Evolutionary conservation across 2,888 invertebrate genomes (phyloP), one percentile per base, ranked within the genome.

Genomic region (Sarcophaga subvicina): DNA sequence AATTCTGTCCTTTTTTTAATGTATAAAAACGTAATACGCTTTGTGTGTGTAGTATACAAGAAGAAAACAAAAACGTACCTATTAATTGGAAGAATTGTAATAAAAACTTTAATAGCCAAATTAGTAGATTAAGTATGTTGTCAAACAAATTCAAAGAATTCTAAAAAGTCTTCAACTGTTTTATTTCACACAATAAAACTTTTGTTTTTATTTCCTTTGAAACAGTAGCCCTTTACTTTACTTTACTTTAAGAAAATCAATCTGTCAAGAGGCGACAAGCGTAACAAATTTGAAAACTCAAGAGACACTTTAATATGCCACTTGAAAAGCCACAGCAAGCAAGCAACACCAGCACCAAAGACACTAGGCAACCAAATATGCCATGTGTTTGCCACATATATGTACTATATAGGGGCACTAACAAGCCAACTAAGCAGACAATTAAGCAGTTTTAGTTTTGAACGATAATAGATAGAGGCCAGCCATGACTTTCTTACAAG

Each of bases 241-340:
- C 66, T 66, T 17, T 17, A 47, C 49, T 25, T 54, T 17, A 17
- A 12, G 17, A 14, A 54, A 54, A 54, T 54, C 54, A 54, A 54
- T 14, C 11, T 63, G 45, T 75, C 17, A 12, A 12, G 47, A 85
- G 77, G 60, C 81, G 75, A 70, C 78, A 71, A 66, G 73, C 70
- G 20, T 37, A 66, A 71, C 64, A 59, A 71, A 71, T 79, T 69
- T 60, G 22, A 70, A 82, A 72, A 27, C 64, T 63, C 70, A 72
- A 66, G 37, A 77, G 54, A 78, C 54, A 54, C 54, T 54, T 54
- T 54, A 54, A 54, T 54, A 22, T 37, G 80, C 17, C 63, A 81
- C 80, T 80, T 80, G 5, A 17, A 75, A 75, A 84, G 60, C 60
- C 54, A 54, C 17, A 54, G 47, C 84, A 76, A 54, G 64, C 63